These are phyloP conservation scores for Labroides dimidiatus DNA, from an alignment of 2,797 vertebrate species.

Conservation along the genomic window DNA sequence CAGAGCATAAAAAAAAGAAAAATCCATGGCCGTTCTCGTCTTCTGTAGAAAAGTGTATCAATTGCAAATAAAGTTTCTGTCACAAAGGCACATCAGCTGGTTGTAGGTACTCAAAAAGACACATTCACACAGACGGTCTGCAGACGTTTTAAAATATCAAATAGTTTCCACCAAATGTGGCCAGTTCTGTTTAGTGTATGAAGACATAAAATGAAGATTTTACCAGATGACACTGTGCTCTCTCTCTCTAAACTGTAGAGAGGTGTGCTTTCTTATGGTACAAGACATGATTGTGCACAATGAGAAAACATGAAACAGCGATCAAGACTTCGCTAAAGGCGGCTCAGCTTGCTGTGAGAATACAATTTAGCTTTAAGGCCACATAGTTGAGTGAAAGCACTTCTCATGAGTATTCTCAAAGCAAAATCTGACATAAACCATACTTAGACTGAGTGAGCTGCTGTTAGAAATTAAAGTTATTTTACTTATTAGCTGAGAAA, in stretches of 20 bases:
- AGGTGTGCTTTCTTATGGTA: conserved; percentile 48
- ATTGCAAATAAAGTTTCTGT: conserved; percentile 62
- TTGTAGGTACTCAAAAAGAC: conserved; percentile 54
- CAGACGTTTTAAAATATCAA: conserved; percentile 43
- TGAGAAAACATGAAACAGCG: conserved; percentile 21
- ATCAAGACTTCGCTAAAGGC: conserved; percentile 14
- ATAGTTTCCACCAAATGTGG: conserved; percentile 33
- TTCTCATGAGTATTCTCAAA: conserved; percentile 44
- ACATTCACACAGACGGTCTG: conserved; percentile 64
- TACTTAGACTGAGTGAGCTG: conserved; percentile 1
- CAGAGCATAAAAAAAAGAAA: too few relatives aligned
- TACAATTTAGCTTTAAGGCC: conserved; percentile 1
- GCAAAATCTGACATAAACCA: conserved; percentile 46
- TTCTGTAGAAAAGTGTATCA: conserved; percentile 52
- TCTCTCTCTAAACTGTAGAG: conserved; percentile 38
- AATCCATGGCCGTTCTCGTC: too few relatives aligned
- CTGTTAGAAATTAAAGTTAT: neutral
- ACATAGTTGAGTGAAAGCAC: conserved; percentile 23
- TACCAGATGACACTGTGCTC: conserved; percentile 48
- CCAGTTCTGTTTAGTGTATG: conserved; percentile 60
- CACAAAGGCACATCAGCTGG: conserved; percentile 79
- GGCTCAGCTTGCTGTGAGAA: conserved; percentile 14
- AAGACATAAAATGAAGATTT: conserved; percentile 36
- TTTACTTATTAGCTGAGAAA: conserved; percentile 18
- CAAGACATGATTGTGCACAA: conserved; percentile 56